These are phyloP conservation scores for Acanthornis magna DNA, from an alignment of 2,797 vertebrate species.

Conservation along the genomic window DNA sequence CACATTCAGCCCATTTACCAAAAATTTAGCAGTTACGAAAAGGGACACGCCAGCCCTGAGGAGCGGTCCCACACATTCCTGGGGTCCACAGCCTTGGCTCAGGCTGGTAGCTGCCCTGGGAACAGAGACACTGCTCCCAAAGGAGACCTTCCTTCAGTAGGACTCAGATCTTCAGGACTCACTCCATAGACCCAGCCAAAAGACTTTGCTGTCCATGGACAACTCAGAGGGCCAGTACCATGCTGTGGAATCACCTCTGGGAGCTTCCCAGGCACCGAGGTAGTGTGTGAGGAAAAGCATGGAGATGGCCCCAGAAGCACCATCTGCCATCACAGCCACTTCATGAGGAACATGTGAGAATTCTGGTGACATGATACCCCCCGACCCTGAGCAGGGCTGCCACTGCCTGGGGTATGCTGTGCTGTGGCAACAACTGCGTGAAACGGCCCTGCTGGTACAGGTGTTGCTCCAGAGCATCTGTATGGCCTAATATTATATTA, in stretches of 20 bases:
- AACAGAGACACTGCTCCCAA: not conserved
- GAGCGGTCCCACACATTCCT: rapidly evolving
- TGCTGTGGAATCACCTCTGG: rapidly evolving
- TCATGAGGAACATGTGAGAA: not conserved
- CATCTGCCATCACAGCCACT: rapidly evolving
- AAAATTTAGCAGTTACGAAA: not conserved
- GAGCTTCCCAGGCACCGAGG: rapidly evolving
- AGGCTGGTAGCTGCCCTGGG: not conserved
- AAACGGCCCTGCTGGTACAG: not conserved
- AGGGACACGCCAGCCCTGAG: not conserved
- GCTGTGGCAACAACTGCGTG: not conserved
- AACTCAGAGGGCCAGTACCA: rapidly evolving
- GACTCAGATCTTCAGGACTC: not conserved
- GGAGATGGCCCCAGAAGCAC: rapidly evolving
- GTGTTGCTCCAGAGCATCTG: not conserved
- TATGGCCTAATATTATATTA: not conserved
- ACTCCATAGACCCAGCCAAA: rapidly evolving
- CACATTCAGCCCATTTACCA: not conserved
- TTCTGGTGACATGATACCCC: rapidly evolving
- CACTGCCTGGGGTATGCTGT: rapidly evolving
- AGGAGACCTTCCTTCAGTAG: not conserved
- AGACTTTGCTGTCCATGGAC: rapidly evolving
- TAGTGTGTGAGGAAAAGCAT: not conserved
- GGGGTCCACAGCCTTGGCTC: not conserved
- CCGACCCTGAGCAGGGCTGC: rapidly evolving